phyloP scores from a whole-genome alignment of 1,140 invertebrate species.

The Maniola jurtina region DNA sequence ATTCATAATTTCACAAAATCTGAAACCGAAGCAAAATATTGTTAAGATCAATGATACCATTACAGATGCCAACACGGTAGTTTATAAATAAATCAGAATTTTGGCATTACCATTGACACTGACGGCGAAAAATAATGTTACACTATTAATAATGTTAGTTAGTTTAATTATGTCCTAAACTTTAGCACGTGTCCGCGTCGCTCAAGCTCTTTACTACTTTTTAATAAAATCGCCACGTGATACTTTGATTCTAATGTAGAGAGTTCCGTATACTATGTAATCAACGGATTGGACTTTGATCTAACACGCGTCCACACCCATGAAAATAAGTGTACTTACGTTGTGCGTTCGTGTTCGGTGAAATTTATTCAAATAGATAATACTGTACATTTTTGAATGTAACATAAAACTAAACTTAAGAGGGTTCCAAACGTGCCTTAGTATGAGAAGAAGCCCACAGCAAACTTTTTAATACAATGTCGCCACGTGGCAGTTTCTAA shows the following conservation, averaged over 20 bases:
- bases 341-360: too few relatives aligned
- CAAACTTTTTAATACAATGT: neutral
- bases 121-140: neutral
- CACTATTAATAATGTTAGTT: neutral
- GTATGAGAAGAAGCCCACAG: too few relatives aligned
- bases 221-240: neutral
- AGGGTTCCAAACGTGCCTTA: too few relatives aligned
- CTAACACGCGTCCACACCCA: too few relatives aligned
- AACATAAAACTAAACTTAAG: too few relatives aligned
- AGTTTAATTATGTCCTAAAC: neutral
- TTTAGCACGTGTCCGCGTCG: neutral
- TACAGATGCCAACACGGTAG: slow-evolving; percentile 4
- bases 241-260: too few relatives aligned
- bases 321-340: too few relatives aligned
- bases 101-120: slow-evolving; percentile 17
- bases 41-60: neutral
- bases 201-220: neutral
- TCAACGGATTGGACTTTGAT: too few relatives aligned
- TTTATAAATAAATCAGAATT: slow-evolving; percentile 24
- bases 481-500: neutral
- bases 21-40: neutral
- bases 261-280: too few relatives aligned
- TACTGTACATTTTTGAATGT: too few relatives aligned
- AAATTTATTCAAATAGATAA: too few relatives aligned
- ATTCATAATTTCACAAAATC: too few relatives aligned